Conservation (phyloP, 92 coral and sea anemone genomes). For the Anthopleura xanthogrammica region DNA sequence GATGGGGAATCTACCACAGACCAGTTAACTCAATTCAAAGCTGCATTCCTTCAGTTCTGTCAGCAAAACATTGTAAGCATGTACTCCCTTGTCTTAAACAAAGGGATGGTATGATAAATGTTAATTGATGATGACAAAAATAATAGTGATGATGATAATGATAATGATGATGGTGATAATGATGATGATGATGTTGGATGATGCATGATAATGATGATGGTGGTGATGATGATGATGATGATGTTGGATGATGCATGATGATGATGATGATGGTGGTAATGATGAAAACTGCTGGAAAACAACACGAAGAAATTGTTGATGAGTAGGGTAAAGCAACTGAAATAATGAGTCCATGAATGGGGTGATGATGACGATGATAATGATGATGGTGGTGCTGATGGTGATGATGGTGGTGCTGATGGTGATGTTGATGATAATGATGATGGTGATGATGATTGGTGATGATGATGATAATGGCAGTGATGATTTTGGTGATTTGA, state of each 20-base stretch:
- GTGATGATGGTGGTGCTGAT: too few relatives aligned
- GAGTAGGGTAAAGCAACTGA: too few relatives aligned
- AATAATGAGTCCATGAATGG: too few relatives aligned
- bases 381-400: too few relatives aligned
- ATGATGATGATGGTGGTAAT: background rate
- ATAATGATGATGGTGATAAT: background rate
- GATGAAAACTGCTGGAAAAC: background rate
- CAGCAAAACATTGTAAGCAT: conserved; percentile 82
- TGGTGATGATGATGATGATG: background rate
- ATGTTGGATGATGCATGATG: background rate
- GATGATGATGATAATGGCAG: too few relatives aligned
- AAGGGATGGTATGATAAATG: background rate
- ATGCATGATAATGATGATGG: background rate
- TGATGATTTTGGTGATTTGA: too few relatives aligned
- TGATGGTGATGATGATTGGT: too few relatives aligned
- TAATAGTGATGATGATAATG: background rate
- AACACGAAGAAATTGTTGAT: too few relatives aligned
- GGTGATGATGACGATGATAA: too few relatives aligned
- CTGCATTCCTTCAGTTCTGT: conserved; percentile 88
- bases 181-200: too few relatives aligned
- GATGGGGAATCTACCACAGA: conserved; percentile 54
- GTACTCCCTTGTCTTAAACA: background rate
- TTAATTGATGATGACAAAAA: background rate
- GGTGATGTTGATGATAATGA: too few relatives aligned
- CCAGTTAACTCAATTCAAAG: conserved; percentile 59